Evolutionary conservation across 2,113 vertebrate genomes (phyloP).

Genomic region (Hippocampus guttulatus): DNA sequence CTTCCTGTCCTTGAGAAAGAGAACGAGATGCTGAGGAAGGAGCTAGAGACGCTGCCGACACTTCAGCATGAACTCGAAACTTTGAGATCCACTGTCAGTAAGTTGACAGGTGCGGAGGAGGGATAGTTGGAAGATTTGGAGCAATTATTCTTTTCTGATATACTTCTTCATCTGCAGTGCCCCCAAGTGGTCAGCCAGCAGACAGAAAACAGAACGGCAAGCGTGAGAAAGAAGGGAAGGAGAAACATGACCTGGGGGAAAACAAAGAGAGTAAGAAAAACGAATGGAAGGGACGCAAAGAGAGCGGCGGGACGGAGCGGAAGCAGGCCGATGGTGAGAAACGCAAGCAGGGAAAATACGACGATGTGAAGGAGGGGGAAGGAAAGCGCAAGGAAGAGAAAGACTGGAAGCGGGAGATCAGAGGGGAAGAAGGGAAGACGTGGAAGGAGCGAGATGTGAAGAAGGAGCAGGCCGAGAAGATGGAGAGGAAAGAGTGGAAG

Average conservation of each 20-base stretch:
- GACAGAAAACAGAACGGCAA: conserved; percentile 16
- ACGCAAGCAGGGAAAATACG: not conserved
- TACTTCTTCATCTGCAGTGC: conserved; percentile 8
- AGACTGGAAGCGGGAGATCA: conserved; percentile 33
- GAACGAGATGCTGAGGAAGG: conserved; percentile 65
- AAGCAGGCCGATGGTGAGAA: not conserved
- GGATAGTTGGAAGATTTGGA: conserved; percentile 3
- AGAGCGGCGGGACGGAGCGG: not conserved
- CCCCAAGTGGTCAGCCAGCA: conserved; percentile 46
- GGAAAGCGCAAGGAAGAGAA: conserved; percentile 36
- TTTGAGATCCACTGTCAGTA: conserved; percentile 68
- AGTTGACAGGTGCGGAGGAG: conserved; percentile 38
- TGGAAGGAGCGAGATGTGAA: conserved; percentile 2
- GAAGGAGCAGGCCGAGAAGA: conserved; percentile 23
- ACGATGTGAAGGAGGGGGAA: conserved; percentile 20
- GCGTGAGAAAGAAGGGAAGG: conserved; percentile 36
- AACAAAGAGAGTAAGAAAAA: conserved; percentile 23
- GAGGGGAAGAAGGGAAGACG: conserved; percentile 28
- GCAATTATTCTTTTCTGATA: conserved; percentile 9
- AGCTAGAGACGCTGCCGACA: conserved; percentile 62
- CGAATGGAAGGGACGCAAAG: conserved; percentile 38
- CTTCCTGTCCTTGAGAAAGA: conserved; percentile 68
- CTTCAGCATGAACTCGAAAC: conserved; percentile 75
- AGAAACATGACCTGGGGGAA: conserved; percentile 40
- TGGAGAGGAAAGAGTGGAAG: conserved; percentile 28